Evolutionary conservation across 2,888 invertebrate species (phyloP), one percentile per base, ranked within the genome.

Genomic region (Lycaena phlaeas): DNA sequence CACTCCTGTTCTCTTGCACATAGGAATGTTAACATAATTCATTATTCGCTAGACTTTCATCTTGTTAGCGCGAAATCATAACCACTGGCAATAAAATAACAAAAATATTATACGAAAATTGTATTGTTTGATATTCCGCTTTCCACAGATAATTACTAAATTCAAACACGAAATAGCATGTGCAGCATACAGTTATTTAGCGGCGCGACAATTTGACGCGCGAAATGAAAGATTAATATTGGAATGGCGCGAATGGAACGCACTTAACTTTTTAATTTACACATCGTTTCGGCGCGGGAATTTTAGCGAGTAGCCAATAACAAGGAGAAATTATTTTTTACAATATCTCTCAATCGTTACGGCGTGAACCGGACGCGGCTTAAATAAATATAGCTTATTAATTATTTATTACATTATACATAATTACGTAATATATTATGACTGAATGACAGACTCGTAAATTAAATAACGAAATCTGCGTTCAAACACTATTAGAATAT

Each of bases 91-190:
- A 61, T 66, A 66, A 66, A 63, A 58, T 61, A 65, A 68, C 58
- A 44, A 42, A 42, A 45, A 43, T 46, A 56, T 53, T 51, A 69
- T 64, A 77, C 75, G 64, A 78, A 78, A 76, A 70, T 77, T 56
- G 59, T 59, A 59, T 57, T 51, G 58, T 51, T 51, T 51, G 75
- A 45, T 73, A 71, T 52, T 53, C 56, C 56, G 77, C 79, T 82
- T 79, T 81, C 81, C 78, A 79, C 26, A 54, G 56, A 65, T 63
- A 78, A 81, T 81, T 81, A 78, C 68, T 74, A 76, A 75, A 81
- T 78, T 73, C 73, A 67, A 66, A 70, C 79, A 82, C 79, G 79
- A 78, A 73, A 79, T 68, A 74, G 68, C 65, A 55, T 50, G 45
- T 41, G 68, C 75, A 68, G 64, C 53, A 48, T 45, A 42, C 50